Conservation (phyloP, 2,797 vertebrate genomes). For the Prionace glauca region DNA sequence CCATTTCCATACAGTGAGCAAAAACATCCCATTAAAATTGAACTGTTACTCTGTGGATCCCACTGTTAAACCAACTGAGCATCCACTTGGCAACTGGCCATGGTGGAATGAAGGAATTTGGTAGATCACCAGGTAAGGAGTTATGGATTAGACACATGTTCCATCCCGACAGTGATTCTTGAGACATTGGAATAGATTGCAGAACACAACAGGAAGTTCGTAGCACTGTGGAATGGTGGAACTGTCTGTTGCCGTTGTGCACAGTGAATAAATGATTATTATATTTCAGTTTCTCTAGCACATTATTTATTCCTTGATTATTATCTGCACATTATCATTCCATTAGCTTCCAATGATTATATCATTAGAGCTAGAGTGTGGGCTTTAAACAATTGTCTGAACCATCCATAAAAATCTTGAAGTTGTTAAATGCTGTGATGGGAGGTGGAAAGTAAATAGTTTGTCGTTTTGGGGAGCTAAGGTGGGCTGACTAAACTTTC, state of each 20-base stretch:
- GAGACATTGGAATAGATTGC: not conserved
- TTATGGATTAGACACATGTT: not conserved
- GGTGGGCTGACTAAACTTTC: not conserved
- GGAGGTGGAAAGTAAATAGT: not conserved
- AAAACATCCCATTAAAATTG: not conserved
- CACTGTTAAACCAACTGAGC: not conserved
- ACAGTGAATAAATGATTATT: not conserved
- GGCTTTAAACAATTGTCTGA: not conserved
- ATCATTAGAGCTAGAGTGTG: not conserved
- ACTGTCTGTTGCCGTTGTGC: not conserved
- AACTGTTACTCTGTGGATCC: no score
- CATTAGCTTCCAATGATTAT: not conserved
- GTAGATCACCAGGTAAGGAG: not conserved
- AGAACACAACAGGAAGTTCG: not conserved
- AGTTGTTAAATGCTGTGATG: not conserved
- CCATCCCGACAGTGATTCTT: not conserved
- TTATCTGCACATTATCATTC: not conserved
- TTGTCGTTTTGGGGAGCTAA: not conserved
- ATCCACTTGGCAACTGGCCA: not conserved
- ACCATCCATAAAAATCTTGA: not conserved
- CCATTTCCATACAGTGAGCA: not conserved
- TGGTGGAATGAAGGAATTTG: not conserved
- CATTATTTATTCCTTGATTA: not conserved
- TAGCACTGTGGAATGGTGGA: not conserved
- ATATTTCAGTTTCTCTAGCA: not conserved